Evolutionary conservation across 2,888 invertebrate genomes (phyloP).

Genomic region (Drymonia ruficornis): DNA sequence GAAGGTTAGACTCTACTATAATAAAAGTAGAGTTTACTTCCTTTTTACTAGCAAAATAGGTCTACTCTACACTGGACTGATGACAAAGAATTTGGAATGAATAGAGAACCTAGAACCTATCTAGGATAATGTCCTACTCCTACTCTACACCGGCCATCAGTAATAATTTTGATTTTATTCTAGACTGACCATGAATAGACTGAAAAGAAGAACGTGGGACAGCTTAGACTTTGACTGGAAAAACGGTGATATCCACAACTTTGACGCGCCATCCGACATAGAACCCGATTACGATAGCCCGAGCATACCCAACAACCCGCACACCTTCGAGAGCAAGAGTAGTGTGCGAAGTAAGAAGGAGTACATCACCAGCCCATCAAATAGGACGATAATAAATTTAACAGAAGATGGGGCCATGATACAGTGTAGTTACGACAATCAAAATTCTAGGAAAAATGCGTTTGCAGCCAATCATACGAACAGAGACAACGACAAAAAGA

Average conservation of each 20-base stretch:
- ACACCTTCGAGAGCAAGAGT: conserved; percentile 72
- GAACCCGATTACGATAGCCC: conserved; percentile 78
- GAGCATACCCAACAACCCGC: conserved; percentile 79
- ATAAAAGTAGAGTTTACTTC: too few species aligned
- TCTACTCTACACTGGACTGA: too few species aligned
- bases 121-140: too few species aligned
- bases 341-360: conserved; percentile 62
- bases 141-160: too few species aligned
- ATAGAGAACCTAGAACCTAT: too few species aligned
- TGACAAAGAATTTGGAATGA: too few species aligned
- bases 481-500: conserved; percentile 82
- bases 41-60: too few species aligned
- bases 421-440: conserved; percentile 85
- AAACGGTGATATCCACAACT: conserved; percentile 76
- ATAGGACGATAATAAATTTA: conserved; percentile 90
- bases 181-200: conserved; percentile 73
- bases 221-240: conserved; percentile 85
- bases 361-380: conserved; percentile 76
- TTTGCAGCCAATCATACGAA: conserved; percentile 62
- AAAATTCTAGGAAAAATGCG: conserved; percentile 69
- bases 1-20: too few species aligned
- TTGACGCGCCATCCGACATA: conserved; percentile 78
- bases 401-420: conserved; percentile 90
- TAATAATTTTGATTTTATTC: conserved; percentile 29
- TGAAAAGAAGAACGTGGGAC: conserved; percentile 85